Conservation (phyloP, 2,797 vertebrate species). For the Bradypodion pumilum region DNA sequence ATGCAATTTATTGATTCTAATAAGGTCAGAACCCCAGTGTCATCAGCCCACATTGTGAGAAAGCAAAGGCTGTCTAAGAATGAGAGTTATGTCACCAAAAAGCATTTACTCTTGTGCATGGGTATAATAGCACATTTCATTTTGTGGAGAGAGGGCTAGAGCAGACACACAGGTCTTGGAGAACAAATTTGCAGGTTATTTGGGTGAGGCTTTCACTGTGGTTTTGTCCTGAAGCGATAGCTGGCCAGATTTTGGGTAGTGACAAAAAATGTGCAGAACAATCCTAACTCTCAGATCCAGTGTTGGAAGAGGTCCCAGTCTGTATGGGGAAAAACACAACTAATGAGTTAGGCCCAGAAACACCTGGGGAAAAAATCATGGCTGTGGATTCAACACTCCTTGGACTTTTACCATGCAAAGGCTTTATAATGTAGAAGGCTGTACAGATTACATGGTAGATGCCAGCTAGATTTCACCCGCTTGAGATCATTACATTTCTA, state of each 20-base stretch:
- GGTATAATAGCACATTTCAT: background rate
- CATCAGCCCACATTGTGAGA: background rate
- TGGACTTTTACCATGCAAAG: too few species aligned
- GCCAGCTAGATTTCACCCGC: too few species aligned
- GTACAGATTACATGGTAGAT: too few species aligned
- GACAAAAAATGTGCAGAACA: background rate
- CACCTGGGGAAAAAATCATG: too few species aligned
- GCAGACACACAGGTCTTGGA: background rate
- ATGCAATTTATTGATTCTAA: conserved; percentile 33
- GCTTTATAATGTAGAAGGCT: too few species aligned
- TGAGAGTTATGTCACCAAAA: background rate
- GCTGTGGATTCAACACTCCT: too few species aligned
- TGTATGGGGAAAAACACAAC: too few species aligned
- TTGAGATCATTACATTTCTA: too few species aligned
- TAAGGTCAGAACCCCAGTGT: conserved; percentile 26
- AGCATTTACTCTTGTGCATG: background rate
- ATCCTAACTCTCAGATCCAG: background rate
- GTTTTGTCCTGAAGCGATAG: background rate
- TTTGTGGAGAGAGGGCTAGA: too few species aligned
- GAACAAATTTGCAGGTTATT: background rate
- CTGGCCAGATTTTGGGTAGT: background rate
- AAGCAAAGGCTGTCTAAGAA: background rate
- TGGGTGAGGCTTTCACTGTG: background rate
- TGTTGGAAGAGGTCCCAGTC: too few species aligned
- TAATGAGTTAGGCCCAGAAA: too few species aligned